Evolutionary conservation across 1,140 invertebrate genomes (phyloP).

Genomic region (Armadillidium nasatum): DNA sequence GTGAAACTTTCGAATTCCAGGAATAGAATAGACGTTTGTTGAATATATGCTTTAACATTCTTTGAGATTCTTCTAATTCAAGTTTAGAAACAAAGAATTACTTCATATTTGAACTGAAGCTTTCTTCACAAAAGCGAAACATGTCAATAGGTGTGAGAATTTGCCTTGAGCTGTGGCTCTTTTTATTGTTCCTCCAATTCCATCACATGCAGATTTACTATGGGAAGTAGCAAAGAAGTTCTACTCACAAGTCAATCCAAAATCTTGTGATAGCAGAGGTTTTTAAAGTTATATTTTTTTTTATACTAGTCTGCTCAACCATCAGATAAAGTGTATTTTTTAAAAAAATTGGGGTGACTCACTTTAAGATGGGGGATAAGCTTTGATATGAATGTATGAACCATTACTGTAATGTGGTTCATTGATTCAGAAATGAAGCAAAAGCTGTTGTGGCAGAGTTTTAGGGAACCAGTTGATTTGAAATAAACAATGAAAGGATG

Average conservation of each 20-base stretch:
- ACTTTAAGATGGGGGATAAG: slow-evolving; percentile 2
- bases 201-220: not conserved
- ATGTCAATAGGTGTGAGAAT: not conserved
- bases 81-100: not conserved
- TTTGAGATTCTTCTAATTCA: not conserved
- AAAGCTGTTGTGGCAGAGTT: not conserved
- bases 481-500: not conserved
- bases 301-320: not conserved
- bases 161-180: not conserved
- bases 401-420: slow-evolving; percentile 9
- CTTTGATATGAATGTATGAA: slow-evolving; percentile 14
- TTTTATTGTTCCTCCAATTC: not conserved
- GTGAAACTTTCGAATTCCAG: not conserved
- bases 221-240: slow-evolving; percentile 16
- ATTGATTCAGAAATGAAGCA: slow-evolving; percentile 1
- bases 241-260: slow-evolving; percentile 12
- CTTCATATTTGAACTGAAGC: not conserved
- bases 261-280: slow-evolving; percentile 2
- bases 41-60: not conserved
- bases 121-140: not conserved
- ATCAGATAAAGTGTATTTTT: not conserved
- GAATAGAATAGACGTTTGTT: not conserved
- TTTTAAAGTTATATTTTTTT: slow-evolving; percentile 5
- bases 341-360: not conserved
- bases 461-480: not conserved